phyloP scores from a whole-genome alignment of 2,797 vertebrate species.

The Peromyscus aztecus region DNA sequence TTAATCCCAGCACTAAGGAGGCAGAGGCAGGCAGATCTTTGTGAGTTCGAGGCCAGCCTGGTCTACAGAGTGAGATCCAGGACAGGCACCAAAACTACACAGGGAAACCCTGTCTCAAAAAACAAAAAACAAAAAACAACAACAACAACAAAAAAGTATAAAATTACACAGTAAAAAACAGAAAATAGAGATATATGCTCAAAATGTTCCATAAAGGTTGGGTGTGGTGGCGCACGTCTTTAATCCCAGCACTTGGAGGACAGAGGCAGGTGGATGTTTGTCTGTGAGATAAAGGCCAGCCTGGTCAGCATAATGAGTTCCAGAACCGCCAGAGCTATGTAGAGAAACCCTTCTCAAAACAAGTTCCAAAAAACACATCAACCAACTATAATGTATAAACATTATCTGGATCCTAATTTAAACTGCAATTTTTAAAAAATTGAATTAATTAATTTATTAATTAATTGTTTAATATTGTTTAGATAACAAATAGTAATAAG shows the following conservation, averaged over 20 bases:
- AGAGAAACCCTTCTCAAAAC: neutral
- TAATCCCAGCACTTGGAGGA: neutral
- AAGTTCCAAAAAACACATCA: neutral
- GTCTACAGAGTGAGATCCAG: no score
- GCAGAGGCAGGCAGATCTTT: no score
- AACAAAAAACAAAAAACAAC: no score
- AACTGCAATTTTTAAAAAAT: neutral
- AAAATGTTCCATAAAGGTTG: slow-evolving; percentile 11
- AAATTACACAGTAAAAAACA: slow-evolving; percentile 30
- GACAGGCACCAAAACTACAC: no score
- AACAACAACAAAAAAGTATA: neutral
- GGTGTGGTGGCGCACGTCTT: neutral
- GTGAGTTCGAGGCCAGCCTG: no score
- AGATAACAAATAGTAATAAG: neutral
- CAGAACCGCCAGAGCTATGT: neutral
- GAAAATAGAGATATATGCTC: neutral
- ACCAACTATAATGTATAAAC: slow-evolving; percentile 1
- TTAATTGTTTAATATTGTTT: slow-evolving; percentile 41
- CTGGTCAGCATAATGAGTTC: neutral
- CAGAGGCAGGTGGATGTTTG: neutral
- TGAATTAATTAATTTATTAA: no score
- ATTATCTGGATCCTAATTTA: slow-evolving; percentile 40
- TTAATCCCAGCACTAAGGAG: no score
- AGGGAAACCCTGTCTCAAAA: no score
- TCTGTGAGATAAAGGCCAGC: neutral